These are phyloP conservation scores for Drosophila nebulosa DNA, from an alignment of 1,140 invertebrate species.

Conservation along the genomic window DNA sequence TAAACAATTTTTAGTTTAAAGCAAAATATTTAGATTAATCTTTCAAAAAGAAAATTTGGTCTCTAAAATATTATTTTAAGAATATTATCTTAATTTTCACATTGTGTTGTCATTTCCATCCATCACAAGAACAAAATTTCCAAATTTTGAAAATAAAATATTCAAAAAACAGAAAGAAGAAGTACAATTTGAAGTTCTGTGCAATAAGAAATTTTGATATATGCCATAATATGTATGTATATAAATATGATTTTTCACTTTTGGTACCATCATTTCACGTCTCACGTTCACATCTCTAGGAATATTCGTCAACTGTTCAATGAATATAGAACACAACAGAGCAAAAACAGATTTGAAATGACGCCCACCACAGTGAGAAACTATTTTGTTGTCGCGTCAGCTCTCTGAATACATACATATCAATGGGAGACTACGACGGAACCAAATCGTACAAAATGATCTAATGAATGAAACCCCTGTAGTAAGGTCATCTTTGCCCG, in stretches of 20 bases:
- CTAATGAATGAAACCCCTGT: slow-evolving; percentile 66
- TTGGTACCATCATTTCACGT: background rate
- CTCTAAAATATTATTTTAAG: too few relatives aligned
- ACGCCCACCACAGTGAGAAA: slow-evolving; percentile 59
- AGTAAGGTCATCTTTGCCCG: slow-evolving; percentile 33
- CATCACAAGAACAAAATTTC: too few relatives aligned
- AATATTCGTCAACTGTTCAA: background rate
- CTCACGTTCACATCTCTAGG: background rate
- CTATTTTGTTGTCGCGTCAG: slow-evolving; percentile 17
- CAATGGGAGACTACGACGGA: slow-evolving; percentile 45
- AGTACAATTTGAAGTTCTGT: too few relatives aligned
- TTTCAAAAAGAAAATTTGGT: too few relatives aligned
- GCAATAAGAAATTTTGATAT: too few relatives aligned
- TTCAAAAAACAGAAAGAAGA: too few relatives aligned
- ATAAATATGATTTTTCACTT: background rate
- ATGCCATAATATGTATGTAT: too few relatives aligned
- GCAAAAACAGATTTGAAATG: background rate
- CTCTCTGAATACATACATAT: slow-evolving; percentile 20
- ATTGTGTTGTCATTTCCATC: too few relatives aligned
- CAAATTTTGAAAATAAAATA: too few relatives aligned
- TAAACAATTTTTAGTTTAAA: too few relatives aligned
- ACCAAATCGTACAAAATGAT: slow-evolving; percentile 41
- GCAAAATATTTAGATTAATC: too few relatives aligned
- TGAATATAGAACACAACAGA: slow-evolving; percentile 5
- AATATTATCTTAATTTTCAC: too few relatives aligned